Conservation (phyloP, 2,113 vertebrate genomes). For the Platanista minor region DNA sequence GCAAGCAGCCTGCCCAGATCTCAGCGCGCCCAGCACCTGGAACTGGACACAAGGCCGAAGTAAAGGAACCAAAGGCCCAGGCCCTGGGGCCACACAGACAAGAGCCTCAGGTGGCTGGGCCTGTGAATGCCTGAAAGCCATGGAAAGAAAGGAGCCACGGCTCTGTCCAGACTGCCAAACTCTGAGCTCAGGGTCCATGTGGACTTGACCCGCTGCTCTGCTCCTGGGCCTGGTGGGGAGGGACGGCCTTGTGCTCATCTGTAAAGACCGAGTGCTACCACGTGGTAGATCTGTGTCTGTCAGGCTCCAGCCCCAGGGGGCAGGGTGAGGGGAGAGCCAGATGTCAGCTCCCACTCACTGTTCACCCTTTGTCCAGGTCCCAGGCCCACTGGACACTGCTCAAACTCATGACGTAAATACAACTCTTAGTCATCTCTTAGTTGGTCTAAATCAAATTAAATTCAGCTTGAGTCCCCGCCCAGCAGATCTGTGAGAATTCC, state of each 20-base stretch:
- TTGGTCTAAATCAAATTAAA: slow-evolving; percentile 47
- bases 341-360: slow-evolving; percentile 46
- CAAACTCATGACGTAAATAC: slow-evolving; percentile 16
- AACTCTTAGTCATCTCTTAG: background rate
- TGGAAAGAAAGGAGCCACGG: background rate
- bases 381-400: slow-evolving; percentile 30
- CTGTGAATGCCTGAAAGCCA: background rate
- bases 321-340: slow-evolving; percentile 45
- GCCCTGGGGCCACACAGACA: background rate
- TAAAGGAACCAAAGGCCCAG: background rate
- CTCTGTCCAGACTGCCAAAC: slow-evolving; percentile 9
- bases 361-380: slow-evolving; percentile 36
- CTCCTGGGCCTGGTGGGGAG: background rate
- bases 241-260: slow-evolving; percentile 59
- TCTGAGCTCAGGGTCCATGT: background rate
- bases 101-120: background rate
- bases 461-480: slow-evolving; percentile 16
- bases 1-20: background rate
- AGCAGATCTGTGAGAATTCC: background rate
- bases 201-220: slow-evolving; percentile 23
- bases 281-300: slow-evolving; percentile 38
- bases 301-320: slow-evolving; percentile 44
- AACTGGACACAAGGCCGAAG: background rate
- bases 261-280: slow-evolving; percentile 59
- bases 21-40: background rate